These are phyloP conservation scores for Drusus annulatus DNA, from an alignment of 1,140 invertebrate species.

Conservation along the genomic window DNA sequence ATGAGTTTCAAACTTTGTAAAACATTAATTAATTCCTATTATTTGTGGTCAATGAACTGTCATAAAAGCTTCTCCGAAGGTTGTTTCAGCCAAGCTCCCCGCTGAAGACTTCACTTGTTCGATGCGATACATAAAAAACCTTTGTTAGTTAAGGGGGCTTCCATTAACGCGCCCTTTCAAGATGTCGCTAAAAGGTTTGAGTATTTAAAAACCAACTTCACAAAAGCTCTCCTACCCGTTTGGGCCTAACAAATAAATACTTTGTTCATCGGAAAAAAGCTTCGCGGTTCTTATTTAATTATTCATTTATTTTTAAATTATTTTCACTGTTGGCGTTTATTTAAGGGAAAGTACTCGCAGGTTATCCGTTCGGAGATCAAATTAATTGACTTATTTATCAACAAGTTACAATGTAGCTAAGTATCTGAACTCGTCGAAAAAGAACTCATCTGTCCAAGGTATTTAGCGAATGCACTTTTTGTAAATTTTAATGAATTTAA, in stretches of 20 bases:
- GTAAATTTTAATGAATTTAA: too few species aligned
- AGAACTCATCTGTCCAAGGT: too few species aligned
- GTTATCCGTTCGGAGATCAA: too few species aligned
- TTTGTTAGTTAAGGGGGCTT: constrained; percentile 20
- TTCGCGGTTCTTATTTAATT: too few species aligned
- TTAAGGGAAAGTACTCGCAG: too few species aligned
- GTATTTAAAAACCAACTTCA: constrained; percentile 13
- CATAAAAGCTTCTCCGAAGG: constrained; percentile 3
- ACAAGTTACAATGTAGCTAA: too few species aligned
- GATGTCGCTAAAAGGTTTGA: constrained; percentile 32
- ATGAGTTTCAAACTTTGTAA: background rate
- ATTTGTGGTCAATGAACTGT: constrained; percentile 19
- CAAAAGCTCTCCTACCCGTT: background rate
- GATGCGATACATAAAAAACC: constrained; percentile 18
- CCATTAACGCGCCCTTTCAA: constrained; percentile 31
- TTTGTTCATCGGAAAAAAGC: background rate
- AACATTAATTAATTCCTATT: constrained; percentile 10
- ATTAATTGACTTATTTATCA: too few species aligned
- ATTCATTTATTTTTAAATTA: too few species aligned
- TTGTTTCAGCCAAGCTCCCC: background rate
- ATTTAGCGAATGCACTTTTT: too few species aligned
- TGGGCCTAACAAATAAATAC: background rate
- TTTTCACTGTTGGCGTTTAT: too few species aligned
- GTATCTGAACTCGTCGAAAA: too few species aligned
- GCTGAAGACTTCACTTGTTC: constrained; percentile 2